Percentiles rank a stretch among this genome's conserved stretches.
These are phyloP conservation scores for Cantharis rustica DNA, from an alignment of 2,888 invertebrate genomes.

Conservation along the genomic window DNA sequence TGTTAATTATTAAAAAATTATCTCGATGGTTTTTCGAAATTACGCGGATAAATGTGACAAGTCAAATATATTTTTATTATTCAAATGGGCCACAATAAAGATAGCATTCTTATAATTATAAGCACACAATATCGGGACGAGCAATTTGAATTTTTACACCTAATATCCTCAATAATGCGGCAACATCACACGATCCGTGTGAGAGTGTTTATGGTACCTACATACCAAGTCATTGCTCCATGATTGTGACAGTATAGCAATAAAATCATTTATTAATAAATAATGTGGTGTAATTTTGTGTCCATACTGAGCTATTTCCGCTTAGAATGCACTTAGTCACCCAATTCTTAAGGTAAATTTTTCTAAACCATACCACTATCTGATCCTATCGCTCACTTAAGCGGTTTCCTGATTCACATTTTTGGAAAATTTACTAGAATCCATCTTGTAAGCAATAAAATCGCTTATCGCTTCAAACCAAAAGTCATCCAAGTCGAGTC, in stretches of 20 bases:
- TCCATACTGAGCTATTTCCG: neutral
- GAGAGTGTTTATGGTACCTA: constrained; percentile 17
- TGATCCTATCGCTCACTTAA: neutral
- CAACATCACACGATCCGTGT: constrained; percentile 18
- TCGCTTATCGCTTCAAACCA: neutral
- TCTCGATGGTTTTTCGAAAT: neutral
- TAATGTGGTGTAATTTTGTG: neutral
- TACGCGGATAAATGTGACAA: neutral
- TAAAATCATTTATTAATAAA: constrained; percentile 16
- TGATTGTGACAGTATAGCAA: constrained; percentile 19
- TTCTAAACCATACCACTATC: neutral
- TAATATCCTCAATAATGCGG: constrained; percentile 30
- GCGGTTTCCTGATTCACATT: neutral
- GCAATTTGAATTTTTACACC: constrained; percentile 26
- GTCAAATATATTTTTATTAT: neutral
- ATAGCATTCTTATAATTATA: constrained; percentile 16
- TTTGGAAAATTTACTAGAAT: neutral
- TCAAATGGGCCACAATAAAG: constrained; percentile 14
- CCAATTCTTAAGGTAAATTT: neutral
- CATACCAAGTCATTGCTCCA: constrained; percentile 16
- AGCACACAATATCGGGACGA: constrained; percentile 11
- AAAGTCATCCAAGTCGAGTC: neutral
- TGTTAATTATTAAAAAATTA: neutral
- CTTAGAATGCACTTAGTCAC: neutral
- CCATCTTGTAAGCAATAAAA: neutral